A percentile compares a stretch with the other conserved stretches of the same genome.
These are phyloP conservation scores for Choloepus hoffmanni DNA, from an alignment of 2,113 vertebrate species.

Conservation along the genomic window DNA sequence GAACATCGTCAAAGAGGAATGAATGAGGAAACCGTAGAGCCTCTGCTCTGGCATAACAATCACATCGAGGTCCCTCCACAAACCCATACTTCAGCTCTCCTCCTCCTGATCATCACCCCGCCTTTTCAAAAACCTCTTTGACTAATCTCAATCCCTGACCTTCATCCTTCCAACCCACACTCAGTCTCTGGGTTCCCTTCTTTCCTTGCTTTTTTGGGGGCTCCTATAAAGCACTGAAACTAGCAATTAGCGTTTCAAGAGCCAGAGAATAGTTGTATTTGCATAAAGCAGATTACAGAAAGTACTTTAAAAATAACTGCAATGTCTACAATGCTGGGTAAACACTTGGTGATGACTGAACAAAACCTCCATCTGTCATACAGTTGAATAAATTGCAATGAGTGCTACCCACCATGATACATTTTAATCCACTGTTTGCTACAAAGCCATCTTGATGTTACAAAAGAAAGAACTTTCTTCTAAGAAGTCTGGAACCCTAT, in stretches of 20 bases:
- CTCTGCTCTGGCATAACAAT: background rate
- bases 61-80: background rate
- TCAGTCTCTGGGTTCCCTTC: background rate
- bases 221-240: constrained; percentile 11
- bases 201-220: constrained; percentile 15
- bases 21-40: background rate
- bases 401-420: background rate
- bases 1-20: background rate
- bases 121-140: background rate
- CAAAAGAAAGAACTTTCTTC: background rate
- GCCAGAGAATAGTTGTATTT: constrained; percentile 16
- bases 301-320: constrained; percentile 18
- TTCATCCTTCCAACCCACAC: background rate
- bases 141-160: background rate
- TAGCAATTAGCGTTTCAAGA: background rate
- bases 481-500: background rate
- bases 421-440: background rate
- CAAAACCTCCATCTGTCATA: background rate
- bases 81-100: background rate
- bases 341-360: background rate
- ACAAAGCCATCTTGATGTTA: background rate
- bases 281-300: background rate
- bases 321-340: background rate
- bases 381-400: background rate
- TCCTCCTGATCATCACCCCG: background rate